These are phyloP conservation scores for Troilus luridus DNA, from an alignment of 2,888 invertebrate genomes.

Conservation along the genomic window DNA sequence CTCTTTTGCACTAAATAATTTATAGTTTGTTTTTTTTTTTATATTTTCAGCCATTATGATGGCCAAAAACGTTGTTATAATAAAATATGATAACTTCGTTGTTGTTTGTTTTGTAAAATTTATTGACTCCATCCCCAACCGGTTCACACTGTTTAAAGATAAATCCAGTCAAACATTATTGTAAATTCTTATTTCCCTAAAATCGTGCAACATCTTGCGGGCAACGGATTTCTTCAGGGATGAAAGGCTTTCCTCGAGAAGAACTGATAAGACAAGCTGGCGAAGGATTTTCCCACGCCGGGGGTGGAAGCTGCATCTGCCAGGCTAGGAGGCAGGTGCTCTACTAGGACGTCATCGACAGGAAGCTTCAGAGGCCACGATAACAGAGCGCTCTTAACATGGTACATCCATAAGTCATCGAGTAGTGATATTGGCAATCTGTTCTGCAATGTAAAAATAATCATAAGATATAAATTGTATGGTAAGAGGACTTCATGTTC, in stretches of 20 bases:
- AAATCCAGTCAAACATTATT: too few species aligned
- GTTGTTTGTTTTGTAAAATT: too few species aligned
- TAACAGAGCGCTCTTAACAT: neutral
- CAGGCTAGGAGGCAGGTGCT: neutral
- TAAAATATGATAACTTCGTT: too few species aligned
- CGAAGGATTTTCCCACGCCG: constrained; percentile 27
- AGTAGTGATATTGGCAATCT: neutral
- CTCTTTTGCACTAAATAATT: too few species aligned
- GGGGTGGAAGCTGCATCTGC: constrained; percentile 38
- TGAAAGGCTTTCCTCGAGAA: neutral
- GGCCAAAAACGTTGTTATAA: too few species aligned
- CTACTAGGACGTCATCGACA: neutral
- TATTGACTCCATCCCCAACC: too few species aligned
- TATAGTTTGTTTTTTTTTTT: too few species aligned
- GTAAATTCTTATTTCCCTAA: neutral
- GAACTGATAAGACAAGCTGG: constrained; percentile 18
- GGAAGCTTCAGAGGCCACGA: constrained; percentile 5
- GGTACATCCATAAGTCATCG: neutral
- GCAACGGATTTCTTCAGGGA: neutral
- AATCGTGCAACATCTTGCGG: neutral
- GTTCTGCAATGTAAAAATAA: neutral
- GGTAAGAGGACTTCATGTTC: too few species aligned
- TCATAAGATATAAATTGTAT: neutral
- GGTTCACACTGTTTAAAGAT: too few species aligned
- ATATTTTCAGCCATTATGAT: too few species aligned